phyloP scores from a whole-genome alignment of 2,113 vertebrate species.

The Ciconia boyciana region DNA sequence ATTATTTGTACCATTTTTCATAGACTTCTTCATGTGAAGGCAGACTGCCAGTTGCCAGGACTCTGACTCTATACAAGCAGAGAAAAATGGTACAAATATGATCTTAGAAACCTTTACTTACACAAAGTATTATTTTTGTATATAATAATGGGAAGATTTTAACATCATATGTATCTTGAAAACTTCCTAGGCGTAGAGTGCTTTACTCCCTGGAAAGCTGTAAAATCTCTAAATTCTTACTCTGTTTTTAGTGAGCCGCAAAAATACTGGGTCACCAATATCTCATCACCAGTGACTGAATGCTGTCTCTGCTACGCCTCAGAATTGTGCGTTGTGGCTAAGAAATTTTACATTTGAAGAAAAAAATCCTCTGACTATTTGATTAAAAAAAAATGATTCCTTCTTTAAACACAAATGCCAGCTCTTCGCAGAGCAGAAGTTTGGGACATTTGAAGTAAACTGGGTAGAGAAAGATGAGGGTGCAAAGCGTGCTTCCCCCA shows the following conservation, averaged over 20 bases:
- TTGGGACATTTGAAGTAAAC: not conserved
- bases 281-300: not conserved
- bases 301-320: not conserved
- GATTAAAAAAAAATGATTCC: not conserved
- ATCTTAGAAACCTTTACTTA: not conserved
- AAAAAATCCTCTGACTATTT: not conserved
- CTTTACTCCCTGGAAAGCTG: not conserved
- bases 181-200: fast-evolving
- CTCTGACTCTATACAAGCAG: not conserved
- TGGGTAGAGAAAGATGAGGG: not conserved
- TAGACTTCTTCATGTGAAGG: not conserved
- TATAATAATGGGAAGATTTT: not conserved
- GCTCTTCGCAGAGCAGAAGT: not conserved
- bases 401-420: not conserved
- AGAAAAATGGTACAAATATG: not conserved
- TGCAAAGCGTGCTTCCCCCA: too few relatives aligned
- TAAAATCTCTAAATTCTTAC: not conserved
- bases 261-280: not conserved
- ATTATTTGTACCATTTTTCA: not conserved
- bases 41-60: not conserved
- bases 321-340: not conserved
- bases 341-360: not conserved
- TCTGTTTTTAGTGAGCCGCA: not conserved
- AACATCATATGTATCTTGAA: not conserved
- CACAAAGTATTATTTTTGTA: not conserved